Conservation (phyloP, 1,140 invertebrate species). For the Cepaea nemoralis region DNA sequence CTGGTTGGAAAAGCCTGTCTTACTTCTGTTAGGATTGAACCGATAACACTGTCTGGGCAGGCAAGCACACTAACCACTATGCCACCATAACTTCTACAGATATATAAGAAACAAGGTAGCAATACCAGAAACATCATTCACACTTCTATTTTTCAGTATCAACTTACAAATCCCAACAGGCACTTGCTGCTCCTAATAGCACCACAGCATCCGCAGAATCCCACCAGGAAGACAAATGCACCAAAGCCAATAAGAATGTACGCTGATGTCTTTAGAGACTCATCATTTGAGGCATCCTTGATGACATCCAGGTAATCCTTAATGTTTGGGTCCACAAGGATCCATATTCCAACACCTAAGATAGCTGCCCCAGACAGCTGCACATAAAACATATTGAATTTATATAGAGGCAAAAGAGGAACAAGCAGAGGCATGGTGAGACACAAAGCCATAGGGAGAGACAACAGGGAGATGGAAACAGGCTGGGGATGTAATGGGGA, state of each 20-base stretch:
- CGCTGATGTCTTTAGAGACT: conserved; percentile 71
- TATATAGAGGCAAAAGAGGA: background rate
- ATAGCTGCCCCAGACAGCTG: conserved; percentile 81
- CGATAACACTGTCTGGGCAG: no score
- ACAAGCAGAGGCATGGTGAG: background rate
- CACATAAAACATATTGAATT: conserved; percentile 57
- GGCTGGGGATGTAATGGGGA: no score
- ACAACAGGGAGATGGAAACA: background rate
- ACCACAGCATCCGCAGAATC: conserved; percentile 91
- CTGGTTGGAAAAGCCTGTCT: background rate
- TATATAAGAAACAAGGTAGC: no score
- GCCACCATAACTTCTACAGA: no score
- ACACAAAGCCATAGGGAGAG: background rate
- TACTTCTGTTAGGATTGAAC: no score
- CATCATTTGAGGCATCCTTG: conserved; percentile 61
- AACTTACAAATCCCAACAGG: conserved; percentile 81
- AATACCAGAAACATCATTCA: no score
- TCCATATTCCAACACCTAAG: conserved; percentile 81
- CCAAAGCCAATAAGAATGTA: conserved; percentile 82
- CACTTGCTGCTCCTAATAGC: conserved; percentile 87
- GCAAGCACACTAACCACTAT: no score
- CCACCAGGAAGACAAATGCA: conserved; percentile 84
- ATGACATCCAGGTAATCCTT: conserved; percentile 75
- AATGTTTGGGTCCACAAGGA: conserved; percentile 80
- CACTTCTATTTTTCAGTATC: no score